Percentiles rank a stretch among this genome's conserved stretches.
Evolutionary conservation across 2,113 vertebrate species (phyloP).

Genomic region (Larimichthys crocea): DNA sequence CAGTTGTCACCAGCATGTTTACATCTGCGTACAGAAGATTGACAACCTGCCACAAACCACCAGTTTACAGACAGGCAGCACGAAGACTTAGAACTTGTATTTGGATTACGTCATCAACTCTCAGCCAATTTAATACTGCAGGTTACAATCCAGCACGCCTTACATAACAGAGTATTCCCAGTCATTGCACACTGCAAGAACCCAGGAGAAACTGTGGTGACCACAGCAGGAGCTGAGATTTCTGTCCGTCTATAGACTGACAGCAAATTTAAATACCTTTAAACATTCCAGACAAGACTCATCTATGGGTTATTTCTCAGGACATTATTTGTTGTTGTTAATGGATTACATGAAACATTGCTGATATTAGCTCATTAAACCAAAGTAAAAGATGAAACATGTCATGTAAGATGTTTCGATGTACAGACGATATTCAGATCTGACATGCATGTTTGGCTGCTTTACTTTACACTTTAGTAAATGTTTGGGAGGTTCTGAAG

Average conservation of each 20-base stretch:
- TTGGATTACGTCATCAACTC: slow-evolving; percentile 37
- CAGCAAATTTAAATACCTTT: neutral
- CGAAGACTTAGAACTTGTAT: slow-evolving; percentile 21
- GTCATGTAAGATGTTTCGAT: too few relatives aligned
- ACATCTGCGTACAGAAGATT: slow-evolving; percentile 27
- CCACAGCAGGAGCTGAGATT: neutral
- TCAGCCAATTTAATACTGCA: slow-evolving; percentile 52
- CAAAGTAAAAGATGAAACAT: too few relatives aligned
- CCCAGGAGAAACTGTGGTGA: neutral
- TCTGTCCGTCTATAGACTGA: neutral
- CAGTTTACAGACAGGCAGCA: slow-evolving; percentile 34
- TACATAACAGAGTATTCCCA: slow-evolving; percentile 38
- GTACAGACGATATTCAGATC: too few relatives aligned
- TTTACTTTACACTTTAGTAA: too few relatives aligned
- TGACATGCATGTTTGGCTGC: too few relatives aligned
- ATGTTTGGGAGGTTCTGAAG: too few relatives aligned
- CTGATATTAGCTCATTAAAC: neutral
- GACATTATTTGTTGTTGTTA: neutral
- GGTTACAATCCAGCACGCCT: slow-evolving; percentile 23
- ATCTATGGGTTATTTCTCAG: neutral
- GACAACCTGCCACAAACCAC: slow-evolving; percentile 23
- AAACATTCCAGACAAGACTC: neutral
- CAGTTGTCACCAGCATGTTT: slow-evolving; percentile 36
- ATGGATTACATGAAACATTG: neutral
- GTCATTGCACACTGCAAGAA: neutral